Evolutionary conservation across 2,888 invertebrate species (phyloP), one percentile per base, ranked within the genome.

Genomic region (Cryptus armator): DNA sequence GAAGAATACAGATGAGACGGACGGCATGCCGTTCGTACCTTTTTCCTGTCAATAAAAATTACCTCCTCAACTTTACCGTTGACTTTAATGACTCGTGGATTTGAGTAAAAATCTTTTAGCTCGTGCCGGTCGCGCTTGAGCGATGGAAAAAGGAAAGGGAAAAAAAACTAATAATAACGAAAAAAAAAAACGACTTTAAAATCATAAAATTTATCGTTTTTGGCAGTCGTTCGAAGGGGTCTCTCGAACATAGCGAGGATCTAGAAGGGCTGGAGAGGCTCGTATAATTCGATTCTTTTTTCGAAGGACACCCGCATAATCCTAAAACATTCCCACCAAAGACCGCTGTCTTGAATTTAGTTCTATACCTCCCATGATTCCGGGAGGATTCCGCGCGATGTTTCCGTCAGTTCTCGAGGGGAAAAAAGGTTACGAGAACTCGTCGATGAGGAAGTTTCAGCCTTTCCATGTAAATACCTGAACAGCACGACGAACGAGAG

Each of bases 381-480:
- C 66, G 24, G 59, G 24, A 24, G 24, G 24, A 24, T 71, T 43
- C 62, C 53, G 48, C 14, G 32, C 16, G 68, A 68, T 74, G 43
- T 9, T 37, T 37, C 48, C 29, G 70, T 64, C n/a, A 16, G 12
- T 16, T 32, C 29, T 10, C 43, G 66, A 32, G 32, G 70, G 86
- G 79, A 86, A 87, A 88, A 89, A 89, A 88, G 89, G 90, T 90
- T 89, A 89, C 59, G 59, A 43, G 67, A 66, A 16, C 43, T 64
- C 43, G 62, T 68, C 66, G 71, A 67, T 66, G 43, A 16, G 84
- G 74, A 89, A 89, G 88, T 90, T 90, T 90, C 87, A 88, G 84
- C 87, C 88, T 89, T 91, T 92, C 90, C 88, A 91, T 89, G 90
- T 90, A 92, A 91, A 92, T 92, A 91, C 85, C 67, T 89, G 88